A percentile compares a stretch with the other conserved stretches of the same genome.
Evolutionary conservation across 2,113 vertebrate species (phyloP).

Genomic region (Sterna hirundo): DNA sequence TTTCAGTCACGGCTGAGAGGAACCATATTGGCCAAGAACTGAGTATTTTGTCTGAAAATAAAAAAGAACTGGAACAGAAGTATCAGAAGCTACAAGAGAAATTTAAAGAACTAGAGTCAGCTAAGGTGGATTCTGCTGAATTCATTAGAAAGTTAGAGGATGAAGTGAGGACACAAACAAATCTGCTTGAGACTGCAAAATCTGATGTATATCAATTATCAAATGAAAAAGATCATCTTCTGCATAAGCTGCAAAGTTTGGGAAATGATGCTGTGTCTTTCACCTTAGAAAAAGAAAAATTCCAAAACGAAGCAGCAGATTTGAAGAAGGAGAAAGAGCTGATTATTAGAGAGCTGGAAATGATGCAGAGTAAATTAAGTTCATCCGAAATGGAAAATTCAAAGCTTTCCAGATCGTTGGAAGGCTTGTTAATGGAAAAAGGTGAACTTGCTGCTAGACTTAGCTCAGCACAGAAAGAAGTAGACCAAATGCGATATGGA

Average conservation of each 20-base stretch:
- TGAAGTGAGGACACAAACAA: conserved; percentile 73
- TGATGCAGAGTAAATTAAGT: conserved; percentile 73
- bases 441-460: conserved; percentile 82
- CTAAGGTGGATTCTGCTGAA: conserved; percentile 63
- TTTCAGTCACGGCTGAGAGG: conserved; percentile 69
- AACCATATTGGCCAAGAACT: conserved; percentile 74
- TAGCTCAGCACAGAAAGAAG: conserved; percentile 84
- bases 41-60: conserved; percentile 75
- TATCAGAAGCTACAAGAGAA: conserved; percentile 73
- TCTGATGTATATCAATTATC: conserved; percentile 58
- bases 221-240: conserved; percentile 69
- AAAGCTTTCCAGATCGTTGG: conserved; percentile 76
- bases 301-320: conserved; percentile 70
- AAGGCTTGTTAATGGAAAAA: conserved; percentile 83
- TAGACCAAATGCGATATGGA: conserved; percentile 79
- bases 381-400: conserved; percentile 74
- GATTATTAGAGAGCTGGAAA: conserved; percentile 71
- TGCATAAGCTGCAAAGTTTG: conserved; percentile 69
- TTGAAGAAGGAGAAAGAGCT: conserved; percentile 74
- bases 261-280: conserved; percentile 62
- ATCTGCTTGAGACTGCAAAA: conserved; percentile 68
- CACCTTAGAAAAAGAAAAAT: conserved; percentile 58
- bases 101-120: conserved; percentile 72
- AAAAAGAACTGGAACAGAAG: conserved; percentile 72
- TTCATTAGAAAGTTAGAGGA: conserved; percentile 75